Evolutionary conservation across 2,113 vertebrate species (phyloP).

Genomic region (Lethenteron camtschaticum): DNA sequence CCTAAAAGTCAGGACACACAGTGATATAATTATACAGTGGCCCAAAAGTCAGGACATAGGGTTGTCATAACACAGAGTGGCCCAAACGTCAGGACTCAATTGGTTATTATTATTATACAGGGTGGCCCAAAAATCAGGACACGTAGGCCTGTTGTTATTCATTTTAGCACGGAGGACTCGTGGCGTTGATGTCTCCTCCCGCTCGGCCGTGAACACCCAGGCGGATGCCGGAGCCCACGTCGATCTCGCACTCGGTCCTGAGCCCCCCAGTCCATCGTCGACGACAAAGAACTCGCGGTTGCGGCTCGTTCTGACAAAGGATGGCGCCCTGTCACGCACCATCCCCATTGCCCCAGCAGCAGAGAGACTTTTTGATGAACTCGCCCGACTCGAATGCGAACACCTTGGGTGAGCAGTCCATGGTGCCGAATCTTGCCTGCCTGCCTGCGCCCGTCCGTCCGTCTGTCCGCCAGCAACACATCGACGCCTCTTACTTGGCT

Average conservation of each 20-base stretch:
- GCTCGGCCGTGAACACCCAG: constrained; percentile 9
- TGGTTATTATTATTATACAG: background rate
- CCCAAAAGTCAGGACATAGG: too few relatives aligned
- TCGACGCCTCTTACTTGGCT: constrained; percentile 11
- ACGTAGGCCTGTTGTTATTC: constrained; percentile 9
- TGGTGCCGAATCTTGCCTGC: too few relatives aligned
- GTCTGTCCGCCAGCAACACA: constrained; percentile 12
- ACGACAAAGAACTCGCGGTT: constrained; percentile 8
- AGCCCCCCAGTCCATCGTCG: constrained; percentile 10
- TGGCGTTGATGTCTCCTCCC: constrained; percentile 7
- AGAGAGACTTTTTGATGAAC: constrained; percentile 11
- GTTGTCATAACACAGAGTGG: too few relatives aligned
- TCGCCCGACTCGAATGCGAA: constrained; percentile 12
- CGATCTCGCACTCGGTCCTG: constrained; percentile 11
- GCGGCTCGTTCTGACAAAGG: constrained; percentile 10
- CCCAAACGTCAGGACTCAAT: too few relatives aligned
- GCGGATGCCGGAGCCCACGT: constrained; percentile 14
- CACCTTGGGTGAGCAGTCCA: constrained; percentile 1
- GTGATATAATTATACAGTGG: too few relatives aligned
- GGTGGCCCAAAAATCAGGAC: constrained; percentile 8
- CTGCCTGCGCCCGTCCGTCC: background rate
- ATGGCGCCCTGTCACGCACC: constrained; percentile 13
- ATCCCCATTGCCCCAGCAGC: constrained; percentile 13
- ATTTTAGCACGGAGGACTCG: constrained; percentile 12
- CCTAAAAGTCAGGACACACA: too few relatives aligned